Conservation (phyloP, 2,797 vertebrate genomes). For the Xenentodon cancila region DNA sequence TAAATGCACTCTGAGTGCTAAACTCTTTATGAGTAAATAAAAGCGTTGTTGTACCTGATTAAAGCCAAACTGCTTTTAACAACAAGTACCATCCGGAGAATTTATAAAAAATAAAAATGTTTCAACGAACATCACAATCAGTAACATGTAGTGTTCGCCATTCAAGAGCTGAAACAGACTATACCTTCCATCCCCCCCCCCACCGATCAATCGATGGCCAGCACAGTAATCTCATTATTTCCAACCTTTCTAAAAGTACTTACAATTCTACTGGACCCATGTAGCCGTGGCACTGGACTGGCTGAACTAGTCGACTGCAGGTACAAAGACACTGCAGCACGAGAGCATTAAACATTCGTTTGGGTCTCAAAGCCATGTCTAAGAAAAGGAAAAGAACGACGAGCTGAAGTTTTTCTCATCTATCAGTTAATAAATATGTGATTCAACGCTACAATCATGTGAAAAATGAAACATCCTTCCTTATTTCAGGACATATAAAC, state of each 20-base stretch:
- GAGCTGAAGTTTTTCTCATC: too few species aligned
- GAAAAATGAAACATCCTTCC: too few species aligned
- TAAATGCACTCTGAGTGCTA: constrained; percentile 6
- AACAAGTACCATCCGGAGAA: too few species aligned
- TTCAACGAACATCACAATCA: too few species aligned
- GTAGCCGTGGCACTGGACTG: neutral
- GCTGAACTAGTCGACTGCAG: neutral
- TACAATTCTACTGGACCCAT: neutral
- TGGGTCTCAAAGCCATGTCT: too few species aligned
- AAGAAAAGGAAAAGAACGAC: too few species aligned
- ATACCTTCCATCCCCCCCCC: neutral
- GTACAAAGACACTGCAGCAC: too few species aligned
- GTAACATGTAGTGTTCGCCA: neutral
- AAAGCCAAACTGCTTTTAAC: neutral
- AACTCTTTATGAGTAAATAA: neutral
- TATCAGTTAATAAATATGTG: too few species aligned
- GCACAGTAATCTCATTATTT: constrained; percentile 5
- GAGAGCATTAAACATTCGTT: too few species aligned
- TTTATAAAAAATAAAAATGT: too few species aligned
- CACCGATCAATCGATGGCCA: constrained; percentile 2
- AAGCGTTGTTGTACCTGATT: neutral
- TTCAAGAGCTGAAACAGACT: neutral
- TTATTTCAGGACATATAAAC: too few species aligned
- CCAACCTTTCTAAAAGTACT: neutral
- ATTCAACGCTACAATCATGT: too few species aligned